Percentiles rank a stretch among this genome's conserved stretches.
Conservation (phyloP, 35 echinoderm and acorn worm species). For the Heliocidaris tuberculata region DNA sequence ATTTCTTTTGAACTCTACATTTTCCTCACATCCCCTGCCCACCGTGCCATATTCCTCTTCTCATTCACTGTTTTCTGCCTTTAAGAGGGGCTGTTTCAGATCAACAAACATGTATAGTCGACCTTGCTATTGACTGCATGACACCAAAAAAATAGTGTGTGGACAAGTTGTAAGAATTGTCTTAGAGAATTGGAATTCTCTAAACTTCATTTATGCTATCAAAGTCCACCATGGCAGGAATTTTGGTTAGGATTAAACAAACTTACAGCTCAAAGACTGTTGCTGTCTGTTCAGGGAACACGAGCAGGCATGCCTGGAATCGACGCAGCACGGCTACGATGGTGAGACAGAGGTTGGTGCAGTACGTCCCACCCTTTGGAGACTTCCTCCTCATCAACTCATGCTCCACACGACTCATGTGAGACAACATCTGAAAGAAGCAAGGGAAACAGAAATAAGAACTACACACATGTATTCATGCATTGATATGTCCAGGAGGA, state of each 20-base stretch:
- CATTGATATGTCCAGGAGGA: not conserved
- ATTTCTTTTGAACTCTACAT: no score
- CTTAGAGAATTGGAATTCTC: no score
- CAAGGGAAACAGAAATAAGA: not conserved
- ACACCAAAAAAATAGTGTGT: no score
- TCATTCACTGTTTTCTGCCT: no score
- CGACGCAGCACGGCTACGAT: slow-evolving; percentile 85
- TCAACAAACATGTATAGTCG: no score
- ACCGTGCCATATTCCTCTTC: no score
- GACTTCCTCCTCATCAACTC: slow-evolving; percentile 69
- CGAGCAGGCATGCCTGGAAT: slow-evolving; percentile 87
- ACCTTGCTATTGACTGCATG: no score
- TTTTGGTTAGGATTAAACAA: not conserved
- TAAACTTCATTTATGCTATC: no score
- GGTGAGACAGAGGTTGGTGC: slow-evolving; percentile 78
- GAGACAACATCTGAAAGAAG: slow-evolving; percentile 64
- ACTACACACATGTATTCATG: not conserved
- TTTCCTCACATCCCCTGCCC: no score
- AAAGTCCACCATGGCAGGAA: no score
- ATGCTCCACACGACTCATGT: slow-evolving; percentile 73
- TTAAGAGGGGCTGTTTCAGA: not conserved
- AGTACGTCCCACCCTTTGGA: slow-evolving; percentile 72
- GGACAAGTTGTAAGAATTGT: no score
- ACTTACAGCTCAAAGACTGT: slow-evolving; percentile 98
- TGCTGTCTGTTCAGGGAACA: slow-evolving; percentile 86